Evolutionary conservation across 2,797 vertebrate genomes (phyloP), one percentile per base, ranked within the genome.

Genomic region (Megalops cyprinoides): DNA sequence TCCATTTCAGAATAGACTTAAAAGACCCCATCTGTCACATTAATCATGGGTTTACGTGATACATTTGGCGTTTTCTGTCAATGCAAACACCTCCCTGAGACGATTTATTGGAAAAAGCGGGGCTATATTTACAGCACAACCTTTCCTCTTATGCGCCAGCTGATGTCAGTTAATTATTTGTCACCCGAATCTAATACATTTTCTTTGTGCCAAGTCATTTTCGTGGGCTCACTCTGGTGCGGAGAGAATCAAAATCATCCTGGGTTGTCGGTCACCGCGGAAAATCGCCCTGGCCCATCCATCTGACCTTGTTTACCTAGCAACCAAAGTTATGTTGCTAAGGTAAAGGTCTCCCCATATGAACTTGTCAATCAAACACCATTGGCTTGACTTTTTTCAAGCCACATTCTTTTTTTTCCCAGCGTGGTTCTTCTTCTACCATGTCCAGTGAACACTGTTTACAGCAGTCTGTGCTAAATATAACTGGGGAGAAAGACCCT

Each of bases 121-220:
- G 4, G 85, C 94, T 97, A 95, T 94, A 91, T 95, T 94, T 95
- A 91, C 87, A 90, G 88, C 34, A 83, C 93, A 95, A 95, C 90
- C 91, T 94, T 96, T 94, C 83, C 87, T 92, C 82, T 87, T 90
- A 91, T 90, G 88, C 84, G 80, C 90, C 90, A 94, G 92, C 93
- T 94, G 93, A 95, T 92, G 91, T 94, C 94, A 93, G 91, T 92
- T 95, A 95, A 95, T 96, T 96, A 96, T 95, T 95, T 94, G 93
- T 92, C 93, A 94, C 91, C 88, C 86, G 90, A 96, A 95, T 94
- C 93, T 96, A 96, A 97, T 95, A 94, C 91, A 90, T 95, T 93
- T 93, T 0, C 88, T 81, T 74, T 0, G 53, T 95, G 95, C 95
- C 95, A 96, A 93, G 91, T 91, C 84, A 92, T 94, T 92, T 91